phyloP scores from a whole-genome alignment of 2,888 invertebrate species.

The Himalopsyche tibetana region DNA sequence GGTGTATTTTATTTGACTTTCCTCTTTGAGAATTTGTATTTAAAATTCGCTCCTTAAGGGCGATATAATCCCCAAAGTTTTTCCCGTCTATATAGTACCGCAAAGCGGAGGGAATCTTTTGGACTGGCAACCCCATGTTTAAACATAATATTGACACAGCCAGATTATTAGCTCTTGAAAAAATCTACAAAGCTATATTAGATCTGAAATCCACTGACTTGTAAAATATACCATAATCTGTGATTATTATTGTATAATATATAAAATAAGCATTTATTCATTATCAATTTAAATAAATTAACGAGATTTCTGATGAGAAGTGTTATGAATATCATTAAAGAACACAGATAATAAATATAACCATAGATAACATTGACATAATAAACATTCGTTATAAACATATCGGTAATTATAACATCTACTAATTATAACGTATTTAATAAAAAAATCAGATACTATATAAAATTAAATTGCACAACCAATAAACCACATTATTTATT shows the following conservation, averaged over 20 bases:
- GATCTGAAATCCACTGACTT: constrained; percentile 20
- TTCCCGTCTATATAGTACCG: background rate
- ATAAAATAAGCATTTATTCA: too few species aligned
- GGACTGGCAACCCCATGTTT: constrained; percentile 15
- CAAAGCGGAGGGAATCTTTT: constrained; percentile 35
- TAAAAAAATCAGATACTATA: too few species aligned
- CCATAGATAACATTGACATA: too few species aligned
- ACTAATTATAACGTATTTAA: too few species aligned
- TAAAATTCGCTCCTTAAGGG: constrained; percentile 42
- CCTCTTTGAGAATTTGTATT: constrained; percentile 42
- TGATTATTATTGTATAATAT: background rate
- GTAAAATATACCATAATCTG: background rate
- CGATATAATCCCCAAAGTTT: constrained; percentile 42
- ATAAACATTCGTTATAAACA: too few species aligned
- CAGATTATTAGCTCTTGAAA: constrained; percentile 38
- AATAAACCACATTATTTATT: too few species aligned
- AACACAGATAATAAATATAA: too few species aligned
- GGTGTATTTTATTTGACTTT: constrained; percentile 43
- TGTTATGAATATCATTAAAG: too few species aligned
- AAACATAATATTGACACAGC: constrained; percentile 40
- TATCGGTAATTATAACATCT: too few species aligned
- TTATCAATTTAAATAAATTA: too few species aligned
- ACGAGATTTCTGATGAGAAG: too few species aligned
- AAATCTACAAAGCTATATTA: constrained; percentile 5
- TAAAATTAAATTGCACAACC: too few species aligned